Evolutionary conservation across 2,797 vertebrate species (phyloP).

Genomic region (Hemibagrus guttatus): DNA sequence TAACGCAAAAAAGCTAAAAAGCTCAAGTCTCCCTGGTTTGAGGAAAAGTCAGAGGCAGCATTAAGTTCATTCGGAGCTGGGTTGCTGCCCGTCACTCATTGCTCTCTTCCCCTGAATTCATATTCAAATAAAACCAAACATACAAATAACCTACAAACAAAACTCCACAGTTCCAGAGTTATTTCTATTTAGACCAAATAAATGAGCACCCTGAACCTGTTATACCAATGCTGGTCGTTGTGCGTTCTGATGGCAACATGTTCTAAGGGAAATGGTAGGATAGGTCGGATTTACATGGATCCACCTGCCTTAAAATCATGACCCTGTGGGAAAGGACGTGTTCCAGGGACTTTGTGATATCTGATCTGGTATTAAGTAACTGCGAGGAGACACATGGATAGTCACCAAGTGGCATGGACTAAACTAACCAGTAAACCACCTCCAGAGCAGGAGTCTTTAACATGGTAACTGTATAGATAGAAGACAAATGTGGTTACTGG

Average conservation of each 20-base stretch:
- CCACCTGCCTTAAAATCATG: slow-evolving; percentile 7
- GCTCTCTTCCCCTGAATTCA: slow-evolving; percentile 48
- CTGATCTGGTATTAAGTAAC: slow-evolving; percentile 33
- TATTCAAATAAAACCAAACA: slow-evolving; percentile 43
- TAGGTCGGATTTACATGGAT: neutral
- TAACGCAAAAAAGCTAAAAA: slow-evolving; percentile 53
- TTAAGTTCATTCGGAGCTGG: slow-evolving; percentile 51
- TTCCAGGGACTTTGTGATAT: slow-evolving; percentile 40
- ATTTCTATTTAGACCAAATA: slow-evolving; percentile 27
- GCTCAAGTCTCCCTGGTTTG: slow-evolving; percentile 50
- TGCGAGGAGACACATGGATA: slow-evolving; percentile 20
- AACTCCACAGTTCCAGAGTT: slow-evolving; percentile 49
- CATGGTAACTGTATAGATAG: slow-evolving; percentile 26
- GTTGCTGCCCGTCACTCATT: slow-evolving; percentile 48
- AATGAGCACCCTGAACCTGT: slow-evolving; percentile 39
- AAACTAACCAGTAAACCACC: slow-evolving; percentile 21
- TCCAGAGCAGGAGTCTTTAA: slow-evolving; percentile 17
- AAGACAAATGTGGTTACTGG: slow-evolving; percentile 29
- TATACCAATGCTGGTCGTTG: slow-evolving; percentile 39
- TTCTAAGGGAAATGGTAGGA: slow-evolving; percentile 1
- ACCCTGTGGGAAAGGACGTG: slow-evolving; percentile 30
- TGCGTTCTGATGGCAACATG: neutral
- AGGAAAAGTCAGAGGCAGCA: slow-evolving; percentile 50
- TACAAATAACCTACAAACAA: slow-evolving; percentile 35
- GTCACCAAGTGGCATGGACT: slow-evolving; percentile 18